Conservation (phyloP, 2,888 invertebrate genomes). For the Conchocele bisecta region DNA sequence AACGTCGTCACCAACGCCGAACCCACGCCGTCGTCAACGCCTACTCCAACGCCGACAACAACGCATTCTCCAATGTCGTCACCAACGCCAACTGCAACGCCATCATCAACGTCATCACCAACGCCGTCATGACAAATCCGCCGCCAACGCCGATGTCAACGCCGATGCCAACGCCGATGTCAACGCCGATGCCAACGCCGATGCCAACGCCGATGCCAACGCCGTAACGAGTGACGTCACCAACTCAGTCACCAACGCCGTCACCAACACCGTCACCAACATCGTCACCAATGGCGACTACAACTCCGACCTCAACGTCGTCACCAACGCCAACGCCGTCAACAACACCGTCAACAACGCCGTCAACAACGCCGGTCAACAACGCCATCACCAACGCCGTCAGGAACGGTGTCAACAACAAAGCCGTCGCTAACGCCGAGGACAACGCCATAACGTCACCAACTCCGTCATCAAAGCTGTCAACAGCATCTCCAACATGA, state of each 20-base stretch:
- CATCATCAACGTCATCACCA: neutral
- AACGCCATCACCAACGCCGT: conserved; percentile 8
- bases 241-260: conserved; percentile 17
- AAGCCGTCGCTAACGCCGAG: neutral
- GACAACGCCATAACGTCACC: conserved; percentile 14
- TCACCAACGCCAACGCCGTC: conserved; percentile 16
- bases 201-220: neutral
- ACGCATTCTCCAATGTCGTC: neutral
- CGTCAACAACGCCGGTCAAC: neutral
- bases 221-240: conserved; percentile 6
- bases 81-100: neutral
- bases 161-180: neutral
- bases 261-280: conserved; percentile 16
- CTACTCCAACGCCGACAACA: neutral
- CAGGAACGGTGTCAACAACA: neutral
- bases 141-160: neutral
- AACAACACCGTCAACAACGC: conserved; percentile 11
- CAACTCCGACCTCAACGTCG: conserved; percentile 15
- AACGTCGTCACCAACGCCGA: neutral
- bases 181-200: neutral
- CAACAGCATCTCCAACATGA: conserved; percentile 5
- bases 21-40: neutral
- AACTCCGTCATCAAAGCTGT: neutral
- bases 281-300: conserved; percentile 20
- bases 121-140: neutral